Evolutionary conservation across 2,797 vertebrate genomes (phyloP), one percentile per base, ranked within the genome.

Genomic region (Chaetodon trifasciatus): DNA sequence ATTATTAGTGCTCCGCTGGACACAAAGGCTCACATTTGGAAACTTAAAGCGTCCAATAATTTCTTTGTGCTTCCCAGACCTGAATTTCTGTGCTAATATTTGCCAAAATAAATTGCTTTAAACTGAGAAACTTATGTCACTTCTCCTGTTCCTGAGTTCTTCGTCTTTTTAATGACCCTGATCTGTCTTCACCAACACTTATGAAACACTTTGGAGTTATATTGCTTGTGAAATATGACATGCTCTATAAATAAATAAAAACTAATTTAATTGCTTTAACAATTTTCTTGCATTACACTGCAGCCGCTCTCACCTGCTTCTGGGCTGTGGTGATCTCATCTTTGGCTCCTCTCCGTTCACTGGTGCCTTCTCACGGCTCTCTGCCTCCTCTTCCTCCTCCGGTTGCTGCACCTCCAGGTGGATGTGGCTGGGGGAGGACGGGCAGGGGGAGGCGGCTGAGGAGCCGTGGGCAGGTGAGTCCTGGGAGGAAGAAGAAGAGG

Each of bases 351-450:
- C 44, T 70, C 85, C 67, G 10, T 87, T 87, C 60, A 65, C 56
- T 3, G 88, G 76, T 5, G 39, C 65, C 49, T 86, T 70, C 70
- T 92, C 92, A 6, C 35, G 5, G 57, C 49, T 28, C 56, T 83
- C 79, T 0, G 35, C 62, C 6, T 57, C 81, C 65, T 56, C 78
- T 8, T 69, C 39, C 40, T 73, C 94, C 9, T 83, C 86, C 0
- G 82, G 87, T 55, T 89, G 86, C 82, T 95, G 93, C 56, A 93
- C 86, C 80, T 96, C 96, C 71, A 95, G 91, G 86, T 93, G 94
- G 84, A 94, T 94, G 23, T 96, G 93, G 53, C 91, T 93, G 47
- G 93, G 94, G 6, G 92, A 96, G 32, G 95, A 87, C 0, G 90
- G 95, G 81, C 81, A 88, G 1, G 93, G 96, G 32, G 88, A 95